phyloP scores from a whole-genome alignment of 1,140 invertebrate genomes.

The Phthorimaea operculella region DNA sequence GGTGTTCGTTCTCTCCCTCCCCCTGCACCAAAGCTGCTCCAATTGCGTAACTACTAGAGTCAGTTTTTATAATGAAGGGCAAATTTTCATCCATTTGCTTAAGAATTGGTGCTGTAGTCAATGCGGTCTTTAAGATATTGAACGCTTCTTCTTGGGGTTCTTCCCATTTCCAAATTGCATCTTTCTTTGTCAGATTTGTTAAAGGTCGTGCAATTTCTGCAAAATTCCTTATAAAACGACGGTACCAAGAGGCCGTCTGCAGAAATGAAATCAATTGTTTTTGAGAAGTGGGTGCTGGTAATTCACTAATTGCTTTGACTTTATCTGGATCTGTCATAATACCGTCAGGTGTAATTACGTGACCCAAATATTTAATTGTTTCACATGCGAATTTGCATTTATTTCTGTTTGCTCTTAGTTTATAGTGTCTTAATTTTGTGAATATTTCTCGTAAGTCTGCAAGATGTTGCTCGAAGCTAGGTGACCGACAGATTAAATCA shows the following conservation, averaged over 20 bases:
- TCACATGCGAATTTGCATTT: no score
- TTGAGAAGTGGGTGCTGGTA: slow-evolving; percentile 15
- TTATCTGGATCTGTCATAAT: slow-evolving; percentile 33
- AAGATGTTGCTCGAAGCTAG: no score
- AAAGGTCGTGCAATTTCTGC: slow-evolving; percentile 36
- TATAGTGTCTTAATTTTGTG: no score
- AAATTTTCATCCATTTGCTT: slow-evolving; percentile 13
- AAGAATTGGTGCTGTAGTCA: slow-evolving; percentile 18
- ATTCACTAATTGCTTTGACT: slow-evolving; percentile 27
- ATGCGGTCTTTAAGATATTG: slow-evolving; percentile 7
- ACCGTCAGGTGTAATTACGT: no score
- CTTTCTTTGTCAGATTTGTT: slow-evolving; percentile 32
- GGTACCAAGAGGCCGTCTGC: slow-evolving; percentile 33
- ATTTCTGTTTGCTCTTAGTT: no score
- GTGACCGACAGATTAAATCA: no score
- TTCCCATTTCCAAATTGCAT: slow-evolving; percentile 19
- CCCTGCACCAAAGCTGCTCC: slow-evolving; percentile 6
- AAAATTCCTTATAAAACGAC: slow-evolving; percentile 43
- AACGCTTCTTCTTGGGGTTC: slow-evolving; percentile 14
- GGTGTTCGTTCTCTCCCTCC: background rate
- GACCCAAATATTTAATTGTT: no score
- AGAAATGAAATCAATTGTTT: slow-evolving; percentile 25
- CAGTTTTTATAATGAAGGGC: slow-evolving; percentile 14
- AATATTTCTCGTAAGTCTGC: no score
- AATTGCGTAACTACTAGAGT: slow-evolving; percentile 4